Percentiles rank a stretch among this genome's conserved stretches.
Conservation (phyloP, 1,140 invertebrate genomes). For the Drosophila sp. region DNA sequence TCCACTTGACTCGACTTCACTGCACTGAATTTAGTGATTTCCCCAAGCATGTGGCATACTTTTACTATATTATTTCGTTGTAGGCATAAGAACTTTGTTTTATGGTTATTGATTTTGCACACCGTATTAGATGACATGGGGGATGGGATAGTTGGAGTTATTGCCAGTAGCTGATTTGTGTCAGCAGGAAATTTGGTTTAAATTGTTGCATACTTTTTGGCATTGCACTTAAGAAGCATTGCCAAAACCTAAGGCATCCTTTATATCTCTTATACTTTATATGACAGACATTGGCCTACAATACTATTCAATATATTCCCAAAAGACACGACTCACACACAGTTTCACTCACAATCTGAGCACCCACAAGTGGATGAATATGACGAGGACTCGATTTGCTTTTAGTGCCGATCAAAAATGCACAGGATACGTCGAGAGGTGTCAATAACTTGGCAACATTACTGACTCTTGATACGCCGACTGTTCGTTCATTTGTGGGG, state of each 20-base stretch:
- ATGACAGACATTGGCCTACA: slow-evolving; percentile 14
- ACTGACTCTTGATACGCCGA: slow-evolving; percentile 29
- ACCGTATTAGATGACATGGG: not conserved
- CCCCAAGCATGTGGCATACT: slow-evolving; percentile 79
- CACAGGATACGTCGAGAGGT: slow-evolving; percentile 63
- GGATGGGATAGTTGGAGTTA: slow-evolving; percentile 63
- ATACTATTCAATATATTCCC: slow-evolving; percentile 27
- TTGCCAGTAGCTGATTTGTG: slow-evolving; percentile 60
- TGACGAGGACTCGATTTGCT: slow-evolving; percentile 10
- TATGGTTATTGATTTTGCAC: slow-evolving; percentile 75
- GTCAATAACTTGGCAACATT: slow-evolving; percentile 70
- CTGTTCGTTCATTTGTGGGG: not conserved
- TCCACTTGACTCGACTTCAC: not conserved
- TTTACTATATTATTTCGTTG: slow-evolving; percentile 64
- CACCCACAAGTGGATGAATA: slow-evolving; percentile 8
- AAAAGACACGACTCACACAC: not conserved
- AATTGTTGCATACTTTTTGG: slow-evolving; percentile 62
- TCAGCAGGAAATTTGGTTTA: slow-evolving; percentile 58
- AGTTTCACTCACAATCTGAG: not conserved
- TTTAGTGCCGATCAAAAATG: slow-evolving; percentile 68
- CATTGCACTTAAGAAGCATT: not conserved
- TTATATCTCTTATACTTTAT: slow-evolving; percentile 4
- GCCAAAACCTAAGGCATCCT: slow-evolving; percentile 2
- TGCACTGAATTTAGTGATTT: slow-evolving; percentile 76
- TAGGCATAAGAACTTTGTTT: slow-evolving; percentile 67